A percentile compares a stretch with the other conserved stretches of the same genome.
Evolutionary conservation across 1,140 invertebrate species (phyloP).

Genomic region (Sminthurinus signatus): DNA sequence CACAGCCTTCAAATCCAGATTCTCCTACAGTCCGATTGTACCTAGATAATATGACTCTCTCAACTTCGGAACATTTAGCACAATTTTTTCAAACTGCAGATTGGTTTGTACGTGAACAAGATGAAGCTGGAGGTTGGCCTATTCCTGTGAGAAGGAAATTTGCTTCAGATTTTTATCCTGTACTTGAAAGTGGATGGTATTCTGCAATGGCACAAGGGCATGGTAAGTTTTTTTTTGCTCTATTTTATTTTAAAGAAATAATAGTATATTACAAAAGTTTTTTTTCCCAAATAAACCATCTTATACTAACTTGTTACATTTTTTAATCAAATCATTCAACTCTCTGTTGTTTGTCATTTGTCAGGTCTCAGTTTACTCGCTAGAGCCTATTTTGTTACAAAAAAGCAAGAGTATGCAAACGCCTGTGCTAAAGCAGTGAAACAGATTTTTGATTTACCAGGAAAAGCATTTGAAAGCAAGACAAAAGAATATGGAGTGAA

Average conservation of each 20-base stretch:
- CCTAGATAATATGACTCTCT: constrained; percentile 73
- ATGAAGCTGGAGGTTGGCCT: constrained; percentile 77
- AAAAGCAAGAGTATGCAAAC: constrained; percentile 57
- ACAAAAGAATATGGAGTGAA: constrained; percentile 66
- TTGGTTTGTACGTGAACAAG: constrained; percentile 87
- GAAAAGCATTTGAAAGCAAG: too few relatives aligned
- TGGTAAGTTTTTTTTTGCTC: too few relatives aligned
- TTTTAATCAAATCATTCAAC: too few relatives aligned
- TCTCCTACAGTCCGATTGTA: constrained; percentile 67
- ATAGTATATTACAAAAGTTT: too few relatives aligned
- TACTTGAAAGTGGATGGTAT: constrained; percentile 79
- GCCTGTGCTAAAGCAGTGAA: constrained; percentile 35
- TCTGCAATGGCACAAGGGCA: constrained; percentile 98
- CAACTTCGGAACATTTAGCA: constrained; percentile 73
- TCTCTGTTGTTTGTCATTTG: too few relatives aligned
- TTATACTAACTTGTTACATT: too few relatives aligned
- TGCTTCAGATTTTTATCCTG: constrained; percentile 52
- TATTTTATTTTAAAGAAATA: too few relatives aligned
- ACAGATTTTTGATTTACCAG: constrained; percentile 41
- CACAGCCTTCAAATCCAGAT: constrained; percentile 46
- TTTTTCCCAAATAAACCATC: too few relatives aligned
- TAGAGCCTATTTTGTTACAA: constrained; percentile 78
- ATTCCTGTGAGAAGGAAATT: constrained; percentile 76
- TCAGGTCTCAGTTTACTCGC: too few relatives aligned
- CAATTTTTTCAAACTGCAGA: constrained; percentile 88